Evolutionary conservation across 2,888 invertebrate species (phyloP).

Genomic region (Meiosimyza platycephala): DNA sequence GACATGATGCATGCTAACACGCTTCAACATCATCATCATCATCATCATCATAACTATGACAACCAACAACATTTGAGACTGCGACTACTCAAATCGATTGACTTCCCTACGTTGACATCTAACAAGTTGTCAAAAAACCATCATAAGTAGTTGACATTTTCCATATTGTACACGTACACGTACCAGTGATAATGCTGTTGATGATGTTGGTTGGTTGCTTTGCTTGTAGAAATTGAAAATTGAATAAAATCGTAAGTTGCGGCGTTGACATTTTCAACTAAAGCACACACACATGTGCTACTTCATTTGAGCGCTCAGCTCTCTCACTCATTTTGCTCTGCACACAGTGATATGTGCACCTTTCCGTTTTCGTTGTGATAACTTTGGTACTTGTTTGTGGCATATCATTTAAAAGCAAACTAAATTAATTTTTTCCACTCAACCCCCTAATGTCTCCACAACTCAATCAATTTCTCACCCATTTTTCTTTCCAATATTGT

Average conservation of each 20-base stretch:
- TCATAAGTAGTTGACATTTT: slow-evolving; percentile 66
- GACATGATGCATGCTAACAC: not conserved
- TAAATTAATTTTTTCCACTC: slow-evolving; percentile 62
- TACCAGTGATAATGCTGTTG: slow-evolving; percentile 6
- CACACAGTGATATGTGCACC: no score
- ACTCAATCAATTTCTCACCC: not conserved
- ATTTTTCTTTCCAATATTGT: not conserved
- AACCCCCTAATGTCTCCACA: not conserved
- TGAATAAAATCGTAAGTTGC: slow-evolving; percentile 26
- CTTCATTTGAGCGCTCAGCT: not conserved
- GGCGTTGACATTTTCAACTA: slow-evolving; percentile 51
- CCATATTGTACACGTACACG: slow-evolving; percentile 51
- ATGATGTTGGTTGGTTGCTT: not conserved
- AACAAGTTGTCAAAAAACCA: slow-evolving; percentile 63
- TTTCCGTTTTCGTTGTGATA: slow-evolving; percentile 30
- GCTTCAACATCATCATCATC: not conserved
- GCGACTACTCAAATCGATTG: not conserved
- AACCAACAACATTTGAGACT: not conserved
- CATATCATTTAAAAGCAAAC: slow-evolving; percentile 65
- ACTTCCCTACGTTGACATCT: slow-evolving; percentile 1
- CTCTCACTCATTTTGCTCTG: no score
- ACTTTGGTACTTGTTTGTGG: slow-evolving; percentile 60
- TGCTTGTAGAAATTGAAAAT: slow-evolving; percentile 25
- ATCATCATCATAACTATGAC: not conserved
- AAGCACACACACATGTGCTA: slow-evolving; percentile 38